Evolutionary conservation across 2,113 vertebrate genomes (phyloP), one percentile per base, ranked within the genome.

Genomic region (Glaucidium brasilianum): DNA sequence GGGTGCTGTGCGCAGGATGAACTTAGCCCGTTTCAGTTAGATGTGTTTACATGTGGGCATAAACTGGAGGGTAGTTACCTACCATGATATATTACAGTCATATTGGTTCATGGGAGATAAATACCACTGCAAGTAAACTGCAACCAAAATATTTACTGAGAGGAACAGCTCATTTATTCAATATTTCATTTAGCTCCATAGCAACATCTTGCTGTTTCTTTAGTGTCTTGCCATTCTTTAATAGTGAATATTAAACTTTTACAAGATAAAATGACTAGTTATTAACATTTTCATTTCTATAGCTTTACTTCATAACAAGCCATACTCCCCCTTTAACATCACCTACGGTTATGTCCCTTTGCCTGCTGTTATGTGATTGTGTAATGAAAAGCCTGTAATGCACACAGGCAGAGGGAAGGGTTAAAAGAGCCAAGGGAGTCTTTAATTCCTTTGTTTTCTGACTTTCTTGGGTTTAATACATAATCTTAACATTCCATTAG

Each of bases 381-480:
- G 64, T 91, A 95, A 93, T 96, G 91, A 97, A 95, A 95, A 91
- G 49, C 94, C 68, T 35, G 35, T 35, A 53, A 52, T 27, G 63
- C 75, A 23, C 47, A 53, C 63, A 47, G 91, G 91, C 92, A 91
- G 92, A 95, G 80, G 85, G 56, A 94, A 95, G 89, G 95, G 78
- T 97, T 97, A 98, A 96, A 85, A 87, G 97, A 95, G 89, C 94
- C 68, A 41, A 58, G 97, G 96, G 97, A 97, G 76, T 63, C 90
- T 95, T 97, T 97, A 97, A 97, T 93, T 96, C 96, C 90, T 95
- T 92, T 53, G 0, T 97, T 98, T 98, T 97, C 97, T 97, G 94
- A 96, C 94, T 97, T 98, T 94, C 94, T 77, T 97, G 96, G 90
- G 64, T 97, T 98, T 97, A 97, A 96, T 96, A 96, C 91, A 89